phyloP scores from a whole-genome alignment of 2,797 vertebrate species.

The Hydrocynus forskahlii region DNA sequence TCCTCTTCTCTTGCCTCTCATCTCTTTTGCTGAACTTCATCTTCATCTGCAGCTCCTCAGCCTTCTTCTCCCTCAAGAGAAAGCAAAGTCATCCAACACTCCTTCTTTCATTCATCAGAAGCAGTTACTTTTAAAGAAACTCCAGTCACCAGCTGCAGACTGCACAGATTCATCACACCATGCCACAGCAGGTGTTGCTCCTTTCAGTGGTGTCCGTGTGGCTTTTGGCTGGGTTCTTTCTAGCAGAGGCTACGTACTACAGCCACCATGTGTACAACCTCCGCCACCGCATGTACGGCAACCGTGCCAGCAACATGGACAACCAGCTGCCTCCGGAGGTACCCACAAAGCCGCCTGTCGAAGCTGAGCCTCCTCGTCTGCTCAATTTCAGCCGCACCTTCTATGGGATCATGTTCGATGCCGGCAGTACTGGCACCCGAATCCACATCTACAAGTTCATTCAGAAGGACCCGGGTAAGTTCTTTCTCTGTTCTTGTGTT shows the following conservation, averaged over 20 bases:
- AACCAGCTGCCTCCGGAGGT: conserved; percentile 80
- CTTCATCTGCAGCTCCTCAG: conserved; percentile 40
- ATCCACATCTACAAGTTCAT: conserved; percentile 98
- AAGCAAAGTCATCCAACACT: conserved; percentile 28
- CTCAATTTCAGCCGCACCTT: conserved; percentile 78
- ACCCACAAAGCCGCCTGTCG: conserved; percentile 64
- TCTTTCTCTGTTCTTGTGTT: conserved; percentile 21
- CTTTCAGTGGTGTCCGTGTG: conserved; percentile 69
- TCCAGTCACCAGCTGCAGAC: conserved; percentile 46
- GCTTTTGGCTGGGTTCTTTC: conserved; percentile 76
- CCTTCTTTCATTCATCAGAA: conserved; percentile 21
- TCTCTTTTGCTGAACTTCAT: conserved; percentile 60
- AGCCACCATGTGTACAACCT: conserved; percentile 78
- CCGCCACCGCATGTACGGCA: conserved; percentile 75
- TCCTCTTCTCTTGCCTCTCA: conserved; percentile 45
- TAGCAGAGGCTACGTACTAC: conserved; percentile 79
- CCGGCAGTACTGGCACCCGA: conserved; percentile 95
- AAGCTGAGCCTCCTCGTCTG: conserved; percentile 67
- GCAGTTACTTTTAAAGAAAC: conserved; percentile 38
- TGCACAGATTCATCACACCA: conserved; percentile 59
- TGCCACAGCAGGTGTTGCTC: conserved; percentile 72
- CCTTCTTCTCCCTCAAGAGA: conserved; percentile 30
- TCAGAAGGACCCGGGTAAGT: conserved; percentile 88
- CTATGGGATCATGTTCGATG: conserved; percentile 97
- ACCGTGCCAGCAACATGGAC: conserved; percentile 72